A percentile compares a stretch with the other conserved stretches of the same genome.
phyloP scores from a whole-genome alignment of 2,113 vertebrate species.

The Vidua chalybeata region DNA sequence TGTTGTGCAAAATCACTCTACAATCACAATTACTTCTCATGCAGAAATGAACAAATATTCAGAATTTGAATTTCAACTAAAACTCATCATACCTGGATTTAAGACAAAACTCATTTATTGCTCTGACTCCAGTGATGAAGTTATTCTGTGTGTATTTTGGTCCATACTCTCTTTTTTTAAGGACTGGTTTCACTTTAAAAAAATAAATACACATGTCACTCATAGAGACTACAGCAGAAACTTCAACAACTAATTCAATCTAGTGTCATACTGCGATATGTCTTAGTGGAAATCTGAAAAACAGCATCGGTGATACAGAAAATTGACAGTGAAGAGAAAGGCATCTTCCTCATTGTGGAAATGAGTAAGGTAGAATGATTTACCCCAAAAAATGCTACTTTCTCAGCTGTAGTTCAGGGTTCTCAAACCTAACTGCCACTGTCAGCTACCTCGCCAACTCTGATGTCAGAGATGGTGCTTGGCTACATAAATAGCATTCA shows the following conservation, averaged over 20 bases:
- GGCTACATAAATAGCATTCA: neutral
- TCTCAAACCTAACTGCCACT: neutral
- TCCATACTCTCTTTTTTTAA: constrained; percentile 98
- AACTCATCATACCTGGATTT: constrained; percentile 87
- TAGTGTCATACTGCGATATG: neutral
- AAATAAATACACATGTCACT: constrained; percentile 1
- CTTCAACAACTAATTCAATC: neutral
- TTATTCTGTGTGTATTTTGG: constrained; percentile 96
- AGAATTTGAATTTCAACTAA: neutral
- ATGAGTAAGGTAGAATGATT: neutral
- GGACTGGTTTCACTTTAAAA: constrained; percentile 89
- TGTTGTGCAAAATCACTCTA: neutral
- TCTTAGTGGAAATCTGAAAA: neutral
- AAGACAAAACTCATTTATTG: constrained; percentile 98
- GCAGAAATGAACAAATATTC: neutral
- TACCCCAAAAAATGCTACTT: neutral
- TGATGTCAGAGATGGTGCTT: neutral
- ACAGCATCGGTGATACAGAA: neutral
- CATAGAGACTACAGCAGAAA: neutral
- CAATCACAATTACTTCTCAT: neutral
- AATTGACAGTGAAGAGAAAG: neutral
- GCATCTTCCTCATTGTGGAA: neutral
- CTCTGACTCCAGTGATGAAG: constrained; percentile 97
- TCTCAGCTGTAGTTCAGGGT: neutral
- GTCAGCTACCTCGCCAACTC: neutral